Percentiles rank a stretch among this genome's conserved stretches.
These are phyloP conservation scores for Chironomus striatipennis DNA, from an alignment of 1,140 invertebrate genomes.

Conservation along the genomic window DNA sequence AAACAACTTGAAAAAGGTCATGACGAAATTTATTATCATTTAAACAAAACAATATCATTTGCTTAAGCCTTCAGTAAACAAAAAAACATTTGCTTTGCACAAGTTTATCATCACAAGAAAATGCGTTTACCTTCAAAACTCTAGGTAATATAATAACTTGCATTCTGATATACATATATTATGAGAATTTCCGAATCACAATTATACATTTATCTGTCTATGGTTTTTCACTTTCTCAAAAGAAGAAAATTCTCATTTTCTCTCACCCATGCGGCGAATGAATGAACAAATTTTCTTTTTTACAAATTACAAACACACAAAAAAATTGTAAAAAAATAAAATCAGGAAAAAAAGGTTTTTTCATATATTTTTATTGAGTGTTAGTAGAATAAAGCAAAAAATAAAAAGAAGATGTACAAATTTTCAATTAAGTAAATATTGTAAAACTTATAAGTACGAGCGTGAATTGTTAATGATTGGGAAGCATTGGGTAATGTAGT, in stretches of 20 bases:
- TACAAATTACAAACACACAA: neutral
- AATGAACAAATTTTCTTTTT: neutral
- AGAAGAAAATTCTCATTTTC: neutral
- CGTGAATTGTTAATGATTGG: neutral
- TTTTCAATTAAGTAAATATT: neutral
- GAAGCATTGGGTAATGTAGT: neutral
- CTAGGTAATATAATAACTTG: too few species aligned
- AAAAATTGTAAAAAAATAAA: neutral
- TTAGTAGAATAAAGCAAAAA: neutral
- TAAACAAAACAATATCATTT: too few species aligned
- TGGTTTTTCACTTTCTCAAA: neutral
- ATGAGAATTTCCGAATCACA: neutral
- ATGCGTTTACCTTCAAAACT: too few species aligned
- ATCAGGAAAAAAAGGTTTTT: neutral
- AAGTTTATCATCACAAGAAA: too few species aligned
- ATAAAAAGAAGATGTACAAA: neutral
- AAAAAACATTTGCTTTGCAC: too few species aligned
- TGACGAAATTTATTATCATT: too few species aligned
- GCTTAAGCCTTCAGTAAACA: too few species aligned
- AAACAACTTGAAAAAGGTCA: too few species aligned
- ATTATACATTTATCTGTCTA: constrained; percentile 5
- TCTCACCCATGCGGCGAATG: neutral
- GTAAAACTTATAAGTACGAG: neutral
- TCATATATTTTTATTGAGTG: neutral
- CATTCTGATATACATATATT: neutral